phyloP scores from a whole-genome alignment of 2,113 vertebrate genomes.

The Caretta caretta region DNA sequence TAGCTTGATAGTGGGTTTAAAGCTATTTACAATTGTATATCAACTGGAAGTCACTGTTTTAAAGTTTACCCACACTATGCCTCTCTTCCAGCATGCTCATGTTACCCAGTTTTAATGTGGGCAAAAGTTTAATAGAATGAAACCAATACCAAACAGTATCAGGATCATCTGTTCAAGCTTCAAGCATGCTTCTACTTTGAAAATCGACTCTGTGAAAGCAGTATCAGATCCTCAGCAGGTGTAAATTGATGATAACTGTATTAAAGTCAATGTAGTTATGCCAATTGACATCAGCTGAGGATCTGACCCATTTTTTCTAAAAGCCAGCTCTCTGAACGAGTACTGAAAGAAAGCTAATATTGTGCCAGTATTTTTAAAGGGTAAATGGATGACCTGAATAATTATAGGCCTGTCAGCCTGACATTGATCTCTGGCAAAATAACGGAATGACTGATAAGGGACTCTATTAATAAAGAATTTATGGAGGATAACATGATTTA shows the following conservation, averaged over 20 bases:
- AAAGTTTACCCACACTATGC: not conserved
- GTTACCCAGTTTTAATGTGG: not conserved
- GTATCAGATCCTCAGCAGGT: not conserved
- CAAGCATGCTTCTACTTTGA: not conserved
- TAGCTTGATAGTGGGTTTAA: fast-evolving
- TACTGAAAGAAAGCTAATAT: not conserved
- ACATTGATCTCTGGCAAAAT: not conserved
- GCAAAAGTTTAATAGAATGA: not conserved
- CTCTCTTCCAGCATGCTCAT: not conserved
- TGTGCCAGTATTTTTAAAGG: not conserved
- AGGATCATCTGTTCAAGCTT: not conserved
- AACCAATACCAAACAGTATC: not conserved
- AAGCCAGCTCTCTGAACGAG: not conserved
- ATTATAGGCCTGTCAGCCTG: not conserved
- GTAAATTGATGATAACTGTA: not conserved
- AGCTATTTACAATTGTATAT: not conserved
- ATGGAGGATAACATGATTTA: not conserved
- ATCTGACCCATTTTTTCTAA: not conserved
- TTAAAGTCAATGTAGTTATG: not conserved
- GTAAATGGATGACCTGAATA: not conserved
- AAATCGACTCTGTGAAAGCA: not conserved
- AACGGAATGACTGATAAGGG: not conserved
- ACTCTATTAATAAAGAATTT: not conserved
- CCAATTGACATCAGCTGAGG: not conserved
- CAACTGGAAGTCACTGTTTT: not conserved